Conservation (phyloP, 2,113 vertebrate species). For the Arothron firmamentum region DNA sequence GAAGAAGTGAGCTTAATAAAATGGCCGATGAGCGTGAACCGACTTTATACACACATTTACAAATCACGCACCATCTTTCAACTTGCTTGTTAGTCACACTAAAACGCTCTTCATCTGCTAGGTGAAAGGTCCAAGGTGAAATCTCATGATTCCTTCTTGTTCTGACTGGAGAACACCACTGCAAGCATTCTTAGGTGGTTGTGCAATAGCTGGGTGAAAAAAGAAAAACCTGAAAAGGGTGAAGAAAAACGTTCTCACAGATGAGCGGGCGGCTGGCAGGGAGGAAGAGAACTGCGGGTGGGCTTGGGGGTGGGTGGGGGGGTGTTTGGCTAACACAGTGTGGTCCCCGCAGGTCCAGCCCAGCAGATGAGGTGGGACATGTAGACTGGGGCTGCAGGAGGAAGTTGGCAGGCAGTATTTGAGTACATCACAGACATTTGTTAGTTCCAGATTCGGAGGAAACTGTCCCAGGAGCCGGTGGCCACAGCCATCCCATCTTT, state of each 20-base stretch:
- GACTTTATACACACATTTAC: slow-evolving; percentile 75
- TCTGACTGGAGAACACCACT: slow-evolving; percentile 76
- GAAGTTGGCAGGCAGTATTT: slow-evolving; percentile 42
- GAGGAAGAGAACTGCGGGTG: slow-evolving; percentile 16
- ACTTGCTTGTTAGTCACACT: slow-evolving; percentile 78
- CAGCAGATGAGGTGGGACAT: slow-evolving; percentile 37
- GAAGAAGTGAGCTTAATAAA: no score
- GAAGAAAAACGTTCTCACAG: slow-evolving; percentile 87
- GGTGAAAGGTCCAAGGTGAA: slow-evolving; percentile 56
- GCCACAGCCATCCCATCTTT: slow-evolving; percentile 97
- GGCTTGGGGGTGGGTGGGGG: slow-evolving; percentile 23
- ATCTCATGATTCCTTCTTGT: slow-evolving; percentile 29
- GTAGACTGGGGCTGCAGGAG: slow-evolving; percentile 10
- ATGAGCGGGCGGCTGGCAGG: slow-evolving; percentile 57
- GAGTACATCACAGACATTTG: slow-evolving; percentile 16
- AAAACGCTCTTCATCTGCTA: slow-evolving; percentile 51
- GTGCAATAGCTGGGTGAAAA: slow-evolving; percentile 70
- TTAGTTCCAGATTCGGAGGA: slow-evolving; percentile 99
- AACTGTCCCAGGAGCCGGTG: slow-evolving; percentile 99
- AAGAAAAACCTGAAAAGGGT: slow-evolving; percentile 63
- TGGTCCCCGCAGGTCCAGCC: slow-evolving; percentile 55
- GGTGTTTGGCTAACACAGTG: slow-evolving; percentile 59
- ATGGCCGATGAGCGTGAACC: slow-evolving; percentile 65
- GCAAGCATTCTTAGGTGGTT: slow-evolving; percentile 65
- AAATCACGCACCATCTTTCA: slow-evolving; percentile 74